Base-by-base conservation (phyloP, 2,797 vertebrate genomes). In the Hyperoplus immaculatus region DNA sequence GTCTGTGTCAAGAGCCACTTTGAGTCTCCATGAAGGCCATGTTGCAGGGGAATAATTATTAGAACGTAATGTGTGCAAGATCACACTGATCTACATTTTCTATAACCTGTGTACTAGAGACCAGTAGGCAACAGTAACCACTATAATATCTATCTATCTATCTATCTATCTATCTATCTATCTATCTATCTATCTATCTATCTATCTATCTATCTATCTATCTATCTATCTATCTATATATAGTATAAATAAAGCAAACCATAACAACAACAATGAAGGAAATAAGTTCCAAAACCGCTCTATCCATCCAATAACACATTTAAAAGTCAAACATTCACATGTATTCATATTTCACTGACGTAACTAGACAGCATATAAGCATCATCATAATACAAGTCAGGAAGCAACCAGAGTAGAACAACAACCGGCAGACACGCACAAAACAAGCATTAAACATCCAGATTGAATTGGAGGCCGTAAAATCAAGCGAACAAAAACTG, bases 51-150 rank as follows among this genome's bases (percentile, higher is more conserved):
- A 46, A 59, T 39, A 8, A 70, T 49, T 56, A 53, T 62, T 21
- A 57, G 55, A 75, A 71, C 56, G 56, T 45, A 9, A 29, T 18
- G 54, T 5, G 16, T 38, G 6, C n/a, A 63, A 54, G n/a, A 57
- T 36, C 42, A 57, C 8, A 6, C 69, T 62, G 46, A 69, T 77
- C 67, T 51, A 67, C 58, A 58, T 67, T 53, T 57, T 47, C 36
- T 38, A 11, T n/a, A 62, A 51, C 43, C 49, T 29, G 2, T 18
- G 13, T 36, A 21, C 29, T 15, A 29, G 29, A 74, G 47, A 57
- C 8, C 42, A 60, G 13, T 0, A 50, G n/a, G 54, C 21, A 58
- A 59, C 15, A 49, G 8, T 43, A 38, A 4, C 49, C 38, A 6
- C 51, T 15, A 14, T 42, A 39, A 29, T 29, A 29, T 29, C 29